Percentiles rank a stretch among this genome's conserved stretches.
Evolutionary conservation across 1,140 invertebrate species (phyloP).

Genomic region (Bombus turneri): DNA sequence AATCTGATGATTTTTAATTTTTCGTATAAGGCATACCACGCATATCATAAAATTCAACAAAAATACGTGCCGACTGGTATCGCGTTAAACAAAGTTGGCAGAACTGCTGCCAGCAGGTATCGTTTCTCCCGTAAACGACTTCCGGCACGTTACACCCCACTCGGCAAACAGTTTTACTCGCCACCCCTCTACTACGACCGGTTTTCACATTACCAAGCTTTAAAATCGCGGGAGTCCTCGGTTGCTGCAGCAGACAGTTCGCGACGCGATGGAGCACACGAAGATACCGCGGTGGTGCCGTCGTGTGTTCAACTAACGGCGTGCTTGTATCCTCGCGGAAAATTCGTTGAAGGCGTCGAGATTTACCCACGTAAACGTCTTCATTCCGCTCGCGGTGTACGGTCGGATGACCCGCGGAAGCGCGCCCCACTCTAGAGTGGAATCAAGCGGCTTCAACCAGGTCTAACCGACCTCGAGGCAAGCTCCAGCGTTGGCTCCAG

Average conservation of each 20-base stretch:
- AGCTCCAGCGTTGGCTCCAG: slow-evolving; percentile 16
- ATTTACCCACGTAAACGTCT: slow-evolving; percentile 61
- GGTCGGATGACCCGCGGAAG: slow-evolving; percentile 55
- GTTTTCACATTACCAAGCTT: slow-evolving; percentile 22
- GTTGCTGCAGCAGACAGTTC: slow-evolving; percentile 62
- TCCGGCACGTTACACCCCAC: slow-evolving; percentile 20
- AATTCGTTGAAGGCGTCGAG: slow-evolving; percentile 61
- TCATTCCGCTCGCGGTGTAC: slow-evolving; percentile 57
- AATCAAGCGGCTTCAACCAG: slow-evolving; percentile 40
- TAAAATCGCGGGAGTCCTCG: slow-evolving; percentile 52
- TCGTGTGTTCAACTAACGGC: slow-evolving; percentile 20
- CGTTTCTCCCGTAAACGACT: slow-evolving; percentile 21
- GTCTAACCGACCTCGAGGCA: slow-evolving; percentile 32
- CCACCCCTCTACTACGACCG: slow-evolving; percentile 17
- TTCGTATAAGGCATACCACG: too few relatives aligned
- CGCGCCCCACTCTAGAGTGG: slow-evolving; percentile 36
- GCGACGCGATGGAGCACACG: slow-evolving; percentile 24
- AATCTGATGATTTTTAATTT: neutral
- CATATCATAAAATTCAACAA: neutral
- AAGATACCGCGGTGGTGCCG: neutral
- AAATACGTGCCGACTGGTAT: neutral
- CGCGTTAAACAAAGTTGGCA: neutral
- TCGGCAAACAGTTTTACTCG: slow-evolving; percentile 36
- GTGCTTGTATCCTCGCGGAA: slow-evolving; percentile 40
- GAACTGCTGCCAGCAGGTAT: neutral